Conservation (phyloP, 1,140 invertebrate genomes). For the Drosophila murphyi region DNA sequence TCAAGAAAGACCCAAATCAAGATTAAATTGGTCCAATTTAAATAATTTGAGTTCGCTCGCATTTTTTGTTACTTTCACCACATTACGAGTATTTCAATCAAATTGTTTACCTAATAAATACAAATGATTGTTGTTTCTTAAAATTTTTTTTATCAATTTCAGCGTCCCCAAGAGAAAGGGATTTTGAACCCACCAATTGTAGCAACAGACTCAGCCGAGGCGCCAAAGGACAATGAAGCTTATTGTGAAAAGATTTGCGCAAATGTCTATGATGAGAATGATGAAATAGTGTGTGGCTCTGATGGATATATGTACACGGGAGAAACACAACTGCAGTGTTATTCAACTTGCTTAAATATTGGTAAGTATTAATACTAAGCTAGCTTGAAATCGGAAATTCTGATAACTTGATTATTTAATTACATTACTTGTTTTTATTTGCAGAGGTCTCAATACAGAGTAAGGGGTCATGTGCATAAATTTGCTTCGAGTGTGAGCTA, state of each 20-base stretch:
- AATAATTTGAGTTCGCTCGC: constrained; percentile 5
- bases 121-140: too few relatives aligned
- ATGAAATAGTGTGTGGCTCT: constrained; percentile 80
- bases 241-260: constrained; percentile 81
- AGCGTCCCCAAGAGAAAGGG: constrained; percentile 41
- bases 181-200: constrained; percentile 7
- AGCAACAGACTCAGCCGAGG: constrained; percentile 16
- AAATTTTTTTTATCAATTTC: not conserved
- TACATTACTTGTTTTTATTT: constrained; percentile 12
- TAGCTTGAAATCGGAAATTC: not conserved
- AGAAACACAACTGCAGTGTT: constrained; percentile 77
- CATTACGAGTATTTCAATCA: constrained; percentile 2
- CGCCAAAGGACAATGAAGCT: constrained; percentile 65
- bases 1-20: constrained; percentile 30
- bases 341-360: constrained; percentile 76
- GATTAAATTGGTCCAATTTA: constrained; percentile 14
- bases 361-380: constrained; percentile 43
- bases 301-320: constrained; percentile 83
- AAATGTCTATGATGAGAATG: constrained; percentile 80
- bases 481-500: constrained; percentile 26
- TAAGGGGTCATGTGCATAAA: constrained; percentile 73
- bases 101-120: not conserved
- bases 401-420: not conserved
- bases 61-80: constrained; percentile 32
- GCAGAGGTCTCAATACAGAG: constrained; percentile 78